Base-by-base conservation (phyloP, 2,113 vertebrate genomes). In the Lophius piscatorius region DNA sequence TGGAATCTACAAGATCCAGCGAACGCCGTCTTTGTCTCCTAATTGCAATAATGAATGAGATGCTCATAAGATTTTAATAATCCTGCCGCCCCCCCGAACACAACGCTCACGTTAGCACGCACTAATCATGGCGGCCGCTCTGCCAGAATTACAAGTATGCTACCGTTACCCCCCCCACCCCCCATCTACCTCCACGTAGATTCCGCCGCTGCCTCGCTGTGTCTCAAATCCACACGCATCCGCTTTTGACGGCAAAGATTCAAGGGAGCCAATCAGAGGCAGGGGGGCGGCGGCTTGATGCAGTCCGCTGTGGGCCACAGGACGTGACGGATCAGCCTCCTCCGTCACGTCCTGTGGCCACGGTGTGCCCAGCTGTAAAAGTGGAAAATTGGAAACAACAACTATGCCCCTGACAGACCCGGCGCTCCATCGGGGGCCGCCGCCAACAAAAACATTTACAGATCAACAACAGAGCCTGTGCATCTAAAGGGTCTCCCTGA, bases 11-110 rank as follows among this genome's bases (percentile, higher is more conserved):
- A 35, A 70, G 72, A 66, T 71, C 66, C 55, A 57, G 77, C 74
- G 34, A 78, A 69, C 49, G 52, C 63, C 57, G 47, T 63, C 78
- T 80, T 84, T 80, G 64, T 67, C 71, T 84, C 64, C 36, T 86
- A 86, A 88, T 86, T 84, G 74, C 81, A 82, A 63, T 82, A 85
- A 89, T 87, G 82, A 89, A 86, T 78, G 80, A 88, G 81, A 77
- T 72, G 65, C 86, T 89, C 76, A 76, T 78, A 74, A 76, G 72
- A 85, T 85, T 90, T 87, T 88, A 88, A 87, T 90, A 83, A 81
- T 70, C 51, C 65, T 57, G 31, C 22, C 64, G 8, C 54, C 42
- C 73, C 61, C 63, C 29, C 29, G 1, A 5, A 5, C 26, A 5
- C 26, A 6, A 38, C 42, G 6, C 71, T 58, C 59, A 47, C 49